A percentile compares a stretch with the other conserved stretches of the same genome.
Evolutionary conservation across 2,797 vertebrate species (phyloP).

Genomic region (Peromyscus nudipes): DNA sequence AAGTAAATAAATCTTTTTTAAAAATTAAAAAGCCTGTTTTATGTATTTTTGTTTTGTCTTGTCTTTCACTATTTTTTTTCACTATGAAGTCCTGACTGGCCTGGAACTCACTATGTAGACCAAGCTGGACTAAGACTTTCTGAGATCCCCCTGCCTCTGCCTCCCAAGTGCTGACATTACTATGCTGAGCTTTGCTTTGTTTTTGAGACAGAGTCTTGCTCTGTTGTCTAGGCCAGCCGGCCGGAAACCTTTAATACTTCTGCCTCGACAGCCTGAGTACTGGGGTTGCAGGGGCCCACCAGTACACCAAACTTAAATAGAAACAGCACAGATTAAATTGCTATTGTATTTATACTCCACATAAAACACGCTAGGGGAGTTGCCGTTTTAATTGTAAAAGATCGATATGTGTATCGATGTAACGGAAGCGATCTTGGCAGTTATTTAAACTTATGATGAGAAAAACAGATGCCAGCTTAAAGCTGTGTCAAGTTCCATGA

Average conservation of each 20-base stretch:
- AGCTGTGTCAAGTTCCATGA: no score
- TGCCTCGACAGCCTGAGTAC: not conserved
- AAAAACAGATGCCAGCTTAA: not conserved
- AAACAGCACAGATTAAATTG: not conserved
- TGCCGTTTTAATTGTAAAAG: not conserved
- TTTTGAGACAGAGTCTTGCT: not conserved
- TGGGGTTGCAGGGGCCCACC: not conserved
- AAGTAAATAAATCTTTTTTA: not conserved
- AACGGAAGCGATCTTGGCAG: not conserved
- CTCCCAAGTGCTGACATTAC: not conserved
- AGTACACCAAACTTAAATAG: not conserved
- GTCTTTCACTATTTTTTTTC: not conserved
- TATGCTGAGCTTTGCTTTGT: not conserved
- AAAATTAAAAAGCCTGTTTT: not conserved
- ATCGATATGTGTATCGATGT: not conserved
- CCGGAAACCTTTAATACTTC: not conserved
- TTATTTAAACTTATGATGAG: not conserved
- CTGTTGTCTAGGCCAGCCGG: not conserved
- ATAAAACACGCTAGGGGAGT: not conserved
- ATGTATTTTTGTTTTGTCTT: not conserved
- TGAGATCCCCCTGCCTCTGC: not conserved
- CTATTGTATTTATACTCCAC: not conserved
- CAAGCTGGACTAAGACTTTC: not conserved
- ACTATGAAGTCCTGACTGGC: not conserved
- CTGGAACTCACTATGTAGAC: not conserved